Conservation (phyloP, 2,113 vertebrate species). For the Halichoerus grypus region DNA sequence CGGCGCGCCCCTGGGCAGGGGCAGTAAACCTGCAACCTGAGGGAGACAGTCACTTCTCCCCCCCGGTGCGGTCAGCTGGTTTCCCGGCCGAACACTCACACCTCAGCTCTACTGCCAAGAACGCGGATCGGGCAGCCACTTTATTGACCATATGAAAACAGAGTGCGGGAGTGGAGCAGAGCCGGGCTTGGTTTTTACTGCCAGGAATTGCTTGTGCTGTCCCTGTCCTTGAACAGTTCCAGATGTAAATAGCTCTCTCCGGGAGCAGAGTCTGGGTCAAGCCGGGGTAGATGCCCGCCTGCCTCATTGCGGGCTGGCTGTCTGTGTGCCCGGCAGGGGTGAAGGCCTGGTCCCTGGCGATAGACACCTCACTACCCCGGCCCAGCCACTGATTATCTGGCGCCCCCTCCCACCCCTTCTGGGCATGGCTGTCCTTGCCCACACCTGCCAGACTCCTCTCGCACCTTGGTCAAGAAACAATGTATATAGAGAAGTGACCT, state of each 20-base stretch:
- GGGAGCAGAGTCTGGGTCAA: slow-evolving; percentile 38
- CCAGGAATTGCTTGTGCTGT: slow-evolving; percentile 56
- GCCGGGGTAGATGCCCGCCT: background rate
- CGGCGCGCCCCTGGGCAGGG: background rate
- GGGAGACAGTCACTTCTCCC: slow-evolving; percentile 13
- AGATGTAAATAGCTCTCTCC: slow-evolving; percentile 76
- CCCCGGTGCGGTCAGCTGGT: rapidly evolving
- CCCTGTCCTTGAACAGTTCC: slow-evolving; percentile 82
- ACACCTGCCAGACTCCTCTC: background rate
- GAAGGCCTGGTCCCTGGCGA: background rate
- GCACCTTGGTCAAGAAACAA: background rate
- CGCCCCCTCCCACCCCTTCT: background rate
- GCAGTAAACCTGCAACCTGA: slow-evolving; percentile 70
- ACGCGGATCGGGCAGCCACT: background rate
- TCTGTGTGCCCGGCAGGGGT: background rate
- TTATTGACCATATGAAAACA: slow-evolving; percentile 60
- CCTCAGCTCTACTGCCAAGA: slow-evolving; percentile 47
- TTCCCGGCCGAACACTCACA: slow-evolving; percentile 57
- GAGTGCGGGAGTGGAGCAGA: slow-evolving; percentile 19
- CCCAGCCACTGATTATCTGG: background rate
- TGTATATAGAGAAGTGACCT: background rate
- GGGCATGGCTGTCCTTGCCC: background rate
- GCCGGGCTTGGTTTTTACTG: slow-evolving; percentile 42
- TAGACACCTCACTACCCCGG: background rate
- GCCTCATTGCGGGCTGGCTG: background rate